These are phyloP conservation scores for Grammomys dolichurus DNA, from an alignment of 2,113 vertebrate genomes.

Conservation along the genomic window DNA sequence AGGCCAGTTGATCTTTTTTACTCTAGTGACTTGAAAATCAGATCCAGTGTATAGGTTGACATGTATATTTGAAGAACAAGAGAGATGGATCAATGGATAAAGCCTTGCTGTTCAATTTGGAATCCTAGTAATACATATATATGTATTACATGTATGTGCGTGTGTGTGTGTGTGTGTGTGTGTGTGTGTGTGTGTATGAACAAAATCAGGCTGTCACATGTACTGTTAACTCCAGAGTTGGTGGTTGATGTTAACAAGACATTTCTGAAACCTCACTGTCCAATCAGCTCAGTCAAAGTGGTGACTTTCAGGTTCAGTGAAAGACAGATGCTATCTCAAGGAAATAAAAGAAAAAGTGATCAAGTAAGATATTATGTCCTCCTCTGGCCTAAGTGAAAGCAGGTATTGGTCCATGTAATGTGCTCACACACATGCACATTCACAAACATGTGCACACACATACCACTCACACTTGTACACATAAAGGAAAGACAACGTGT, in stretches of 20 bases:
- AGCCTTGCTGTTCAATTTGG: neutral
- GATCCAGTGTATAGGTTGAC: neutral
- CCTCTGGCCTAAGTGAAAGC: neutral
- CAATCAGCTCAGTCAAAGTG: neutral
- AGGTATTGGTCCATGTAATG: neutral
- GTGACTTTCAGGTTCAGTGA: neutral
- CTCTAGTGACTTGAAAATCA: constrained; percentile 22
- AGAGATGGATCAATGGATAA: too few species aligned
- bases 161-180: neutral
- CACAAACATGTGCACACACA: too few species aligned
- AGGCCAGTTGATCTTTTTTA: constrained; percentile 34
- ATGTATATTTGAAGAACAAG: constrained; percentile 14
- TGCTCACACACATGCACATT: too few species aligned
- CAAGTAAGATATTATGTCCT: neutral
- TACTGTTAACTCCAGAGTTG: neutral
- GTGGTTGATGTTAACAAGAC: neutral
- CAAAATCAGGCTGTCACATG: neutral
- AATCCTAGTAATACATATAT: neutral
- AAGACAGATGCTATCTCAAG: neutral
- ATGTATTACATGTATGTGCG: too few species aligned
- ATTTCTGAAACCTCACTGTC: neutral
- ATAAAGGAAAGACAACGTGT: neutral
- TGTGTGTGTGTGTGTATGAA: neutral
- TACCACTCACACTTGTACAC: neutral
- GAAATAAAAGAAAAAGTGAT: neutral